Percentiles rank a stretch among this genome's conserved stretches.
phyloP scores from a whole-genome alignment of 2,797 vertebrate genomes.

The Nannoperca obscura region DNA sequence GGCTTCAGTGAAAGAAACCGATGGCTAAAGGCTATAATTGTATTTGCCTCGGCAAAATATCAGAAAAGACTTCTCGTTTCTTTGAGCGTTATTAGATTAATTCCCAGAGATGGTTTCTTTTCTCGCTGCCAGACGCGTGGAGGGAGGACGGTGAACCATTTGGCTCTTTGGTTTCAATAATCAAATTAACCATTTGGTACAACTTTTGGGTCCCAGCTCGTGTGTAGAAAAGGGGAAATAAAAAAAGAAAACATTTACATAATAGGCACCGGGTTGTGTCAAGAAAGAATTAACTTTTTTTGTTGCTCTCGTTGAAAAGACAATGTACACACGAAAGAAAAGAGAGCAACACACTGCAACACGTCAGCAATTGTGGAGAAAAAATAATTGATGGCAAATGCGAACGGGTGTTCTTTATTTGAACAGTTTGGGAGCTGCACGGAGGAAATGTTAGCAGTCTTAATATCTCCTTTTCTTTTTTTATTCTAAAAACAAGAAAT shows the following conservation, averaged over 20 bases:
- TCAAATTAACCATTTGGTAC: constrained; percentile 98
- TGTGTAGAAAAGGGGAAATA: constrained; percentile 91
- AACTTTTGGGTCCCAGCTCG: constrained; percentile 93
- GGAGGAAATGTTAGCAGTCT: neutral
- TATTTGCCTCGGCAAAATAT: constrained; percentile 97
- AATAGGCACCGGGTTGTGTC: constrained; percentile 84
- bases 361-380: constrained; percentile 67
- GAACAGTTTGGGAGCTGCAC: constrained; percentile 24
- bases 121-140: constrained; percentile 96
- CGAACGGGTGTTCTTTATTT: constrained; percentile 59
- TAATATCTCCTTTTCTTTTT: neutral
- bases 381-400: constrained; percentile 72
- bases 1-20: constrained; percentile 86
- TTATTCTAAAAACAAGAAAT: neutral
- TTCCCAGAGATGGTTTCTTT: constrained; percentile 92
- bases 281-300: constrained; percentile 82
- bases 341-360: constrained; percentile 79
- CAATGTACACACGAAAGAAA: constrained; percentile 78
- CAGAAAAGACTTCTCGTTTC: constrained; percentile 96
- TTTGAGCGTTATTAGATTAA: constrained; percentile 99
- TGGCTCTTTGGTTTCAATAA: constrained; percentile 97
- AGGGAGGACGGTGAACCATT: constrained; percentile 96
- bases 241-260: constrained; percentile 89
- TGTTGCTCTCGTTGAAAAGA: constrained; percentile 83
- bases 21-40: constrained; percentile 95